Conservation (phyloP, 2,113 vertebrate genomes). For the Leucopternis melanops region DNA sequence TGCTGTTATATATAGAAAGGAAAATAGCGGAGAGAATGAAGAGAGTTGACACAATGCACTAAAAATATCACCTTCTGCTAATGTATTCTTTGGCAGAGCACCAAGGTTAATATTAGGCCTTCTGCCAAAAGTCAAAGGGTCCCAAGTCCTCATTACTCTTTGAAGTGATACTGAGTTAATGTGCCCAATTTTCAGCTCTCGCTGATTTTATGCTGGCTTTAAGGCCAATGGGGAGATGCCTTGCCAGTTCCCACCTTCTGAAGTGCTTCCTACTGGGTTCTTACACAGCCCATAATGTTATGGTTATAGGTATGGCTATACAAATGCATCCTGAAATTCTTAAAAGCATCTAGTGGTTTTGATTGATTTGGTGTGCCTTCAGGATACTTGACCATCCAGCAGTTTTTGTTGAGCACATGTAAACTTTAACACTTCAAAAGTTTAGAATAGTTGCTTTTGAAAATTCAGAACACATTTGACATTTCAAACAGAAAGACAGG, state of each 20-base stretch:
- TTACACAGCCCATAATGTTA: background rate
- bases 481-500: background rate
- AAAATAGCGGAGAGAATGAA: background rate
- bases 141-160: background rate
- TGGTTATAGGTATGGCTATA: background rate
- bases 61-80: constrained; percentile 9
- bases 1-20: background rate
- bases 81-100: background rate
- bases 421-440: background rate
- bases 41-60: background rate
- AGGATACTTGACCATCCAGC: background rate
- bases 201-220: background rate
- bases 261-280: background rate
- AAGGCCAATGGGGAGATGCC: background rate
- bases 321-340: background rate
- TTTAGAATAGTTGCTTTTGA: background rate
- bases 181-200: background rate
- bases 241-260: background rate
- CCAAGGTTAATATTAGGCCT: background rate
- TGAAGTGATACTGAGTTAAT: background rate
- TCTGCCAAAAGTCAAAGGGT: constrained; percentile 1
- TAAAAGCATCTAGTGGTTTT: background rate
- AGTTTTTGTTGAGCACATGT: background rate
- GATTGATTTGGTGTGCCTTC: background rate
- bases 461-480: background rate